Percentiles rank a stretch among this genome's conserved stretches.
phyloP scores from a whole-genome alignment of 2,797 vertebrate genomes.

The Selene dorsalis region DNA sequence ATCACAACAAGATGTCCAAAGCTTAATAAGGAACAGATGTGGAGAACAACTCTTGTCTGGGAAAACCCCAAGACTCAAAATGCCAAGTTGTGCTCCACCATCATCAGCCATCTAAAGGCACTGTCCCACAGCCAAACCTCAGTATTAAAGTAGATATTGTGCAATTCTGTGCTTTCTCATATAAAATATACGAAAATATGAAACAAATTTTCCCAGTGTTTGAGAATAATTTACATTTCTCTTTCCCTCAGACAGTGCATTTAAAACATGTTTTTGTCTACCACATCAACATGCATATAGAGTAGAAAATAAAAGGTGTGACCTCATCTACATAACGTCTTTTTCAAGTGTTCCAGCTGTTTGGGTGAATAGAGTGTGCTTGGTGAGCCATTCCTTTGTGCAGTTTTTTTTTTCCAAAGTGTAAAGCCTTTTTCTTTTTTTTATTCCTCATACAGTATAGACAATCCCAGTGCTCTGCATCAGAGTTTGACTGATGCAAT shows the following conservation, averaged over 20 bases:
- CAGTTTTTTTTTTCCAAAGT: constrained; percentile 31
- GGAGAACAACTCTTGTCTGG: constrained; percentile 11
- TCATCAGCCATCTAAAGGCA: constrained; percentile 41
- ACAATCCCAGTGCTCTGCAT: constrained; percentile 54
- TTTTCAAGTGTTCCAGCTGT: constrained; percentile 21
- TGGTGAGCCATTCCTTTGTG: constrained; percentile 68
- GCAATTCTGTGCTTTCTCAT: too few species aligned
- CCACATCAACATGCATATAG: constrained; percentile 67
- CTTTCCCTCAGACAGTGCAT: constrained; percentile 44
- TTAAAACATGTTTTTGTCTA: constrained; percentile 42
- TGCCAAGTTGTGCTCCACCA: constrained; percentile 20
- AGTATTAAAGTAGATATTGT: constrained; percentile 1
- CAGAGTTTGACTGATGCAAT: constrained; percentile 76
- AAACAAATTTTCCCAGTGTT: neutral
- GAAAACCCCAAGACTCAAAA: constrained; percentile 35
- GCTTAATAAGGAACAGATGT: constrained; percentile 48
- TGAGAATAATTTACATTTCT: constrained; percentile 11
- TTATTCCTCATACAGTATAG: constrained; percentile 37
- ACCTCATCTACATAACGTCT: constrained; percentile 10
- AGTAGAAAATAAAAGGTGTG: constrained; percentile 33
- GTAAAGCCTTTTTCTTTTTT: constrained; percentile 10
- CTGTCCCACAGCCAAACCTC: constrained; percentile 24
- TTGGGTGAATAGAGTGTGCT: constrained; percentile 41
- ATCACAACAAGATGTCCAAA: constrained; percentile 37
- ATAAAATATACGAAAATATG: too few species aligned